Evolutionary conservation across 2,113 vertebrate genomes (phyloP).

Genomic region (Hippocampus mohnikei): DNA sequence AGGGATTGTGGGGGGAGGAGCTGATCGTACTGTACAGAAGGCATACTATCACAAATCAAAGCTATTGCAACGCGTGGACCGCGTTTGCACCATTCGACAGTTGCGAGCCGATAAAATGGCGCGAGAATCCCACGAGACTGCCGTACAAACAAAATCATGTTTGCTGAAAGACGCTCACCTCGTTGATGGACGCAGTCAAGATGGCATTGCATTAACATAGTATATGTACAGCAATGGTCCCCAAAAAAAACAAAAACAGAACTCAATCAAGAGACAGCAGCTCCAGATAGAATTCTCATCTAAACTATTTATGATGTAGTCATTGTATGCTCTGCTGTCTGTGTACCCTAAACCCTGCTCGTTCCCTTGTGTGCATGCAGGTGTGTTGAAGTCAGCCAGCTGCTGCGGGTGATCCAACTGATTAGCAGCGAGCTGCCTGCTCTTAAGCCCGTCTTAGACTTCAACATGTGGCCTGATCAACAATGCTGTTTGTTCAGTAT

Average conservation of each 20-base stretch:
- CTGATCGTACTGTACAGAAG: not conserved
- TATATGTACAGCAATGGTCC: conserved; percentile 10
- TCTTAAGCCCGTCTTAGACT: not conserved
- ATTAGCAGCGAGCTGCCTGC: not conserved
- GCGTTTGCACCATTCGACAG: conserved; percentile 34
- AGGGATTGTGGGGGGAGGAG: not conserved
- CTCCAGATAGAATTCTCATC: conserved; percentile 1
- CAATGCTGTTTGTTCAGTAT: not conserved
- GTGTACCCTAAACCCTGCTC: not conserved
- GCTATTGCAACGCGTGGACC: conserved; percentile 17
- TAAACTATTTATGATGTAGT: conserved; percentile 11
- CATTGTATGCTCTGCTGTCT: not conserved
- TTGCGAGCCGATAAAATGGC: conserved; percentile 38
- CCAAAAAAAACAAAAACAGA: conserved; percentile 11
- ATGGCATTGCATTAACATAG: conserved; percentile 23
- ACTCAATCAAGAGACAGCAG: conserved; percentile 21
- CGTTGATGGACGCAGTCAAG: conserved; percentile 36
- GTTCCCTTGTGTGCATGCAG: not conserved
- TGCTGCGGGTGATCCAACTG: not conserved
- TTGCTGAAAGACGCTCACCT: conserved; percentile 15
- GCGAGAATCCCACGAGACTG: conserved; percentile 31
- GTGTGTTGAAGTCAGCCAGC: not conserved
- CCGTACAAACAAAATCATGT: conserved; percentile 46
- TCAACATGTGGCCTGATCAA: not conserved
- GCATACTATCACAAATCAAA: conserved; percentile 1